Percentiles rank a stretch among this genome's conserved stretches.
Evolutionary conservation across 2,888 invertebrate genomes (phyloP).

Genomic region (Norana najaformis): DNA sequence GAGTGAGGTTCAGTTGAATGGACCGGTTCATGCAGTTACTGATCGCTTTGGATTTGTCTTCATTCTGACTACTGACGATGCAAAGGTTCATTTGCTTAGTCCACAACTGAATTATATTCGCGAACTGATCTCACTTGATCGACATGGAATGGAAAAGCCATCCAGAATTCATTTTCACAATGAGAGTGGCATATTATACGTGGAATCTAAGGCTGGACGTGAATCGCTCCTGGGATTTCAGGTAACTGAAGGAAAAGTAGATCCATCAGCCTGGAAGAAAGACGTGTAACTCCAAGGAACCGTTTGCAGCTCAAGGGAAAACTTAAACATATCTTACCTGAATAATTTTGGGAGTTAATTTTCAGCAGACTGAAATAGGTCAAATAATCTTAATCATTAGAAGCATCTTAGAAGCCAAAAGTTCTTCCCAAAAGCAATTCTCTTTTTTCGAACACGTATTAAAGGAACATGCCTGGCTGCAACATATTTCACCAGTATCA

Average conservation of each 20-base stretch:
- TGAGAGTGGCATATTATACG: background rate
- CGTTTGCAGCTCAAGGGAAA: background rate
- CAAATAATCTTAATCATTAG: too few relatives aligned
- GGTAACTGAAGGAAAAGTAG: slow-evolving; percentile 18
- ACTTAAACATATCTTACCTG: background rate
- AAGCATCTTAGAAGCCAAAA: too few relatives aligned
- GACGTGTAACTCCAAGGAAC: background rate
- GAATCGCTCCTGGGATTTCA: slow-evolving; percentile 9
- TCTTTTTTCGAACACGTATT: too few relatives aligned
- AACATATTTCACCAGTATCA: too few relatives aligned
- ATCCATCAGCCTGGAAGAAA: slow-evolving; percentile 14
- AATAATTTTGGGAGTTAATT: too few relatives aligned
- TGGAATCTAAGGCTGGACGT: background rate
- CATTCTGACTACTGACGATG: slow-evolving; percentile 8
- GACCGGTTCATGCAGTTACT: background rate
- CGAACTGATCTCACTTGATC: slow-evolving; percentile 8
- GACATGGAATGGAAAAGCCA: slow-evolving; percentile 10
- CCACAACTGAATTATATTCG: slow-evolving; percentile 14
- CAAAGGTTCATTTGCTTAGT: slow-evolving; percentile 5
- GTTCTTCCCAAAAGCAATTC: too few relatives aligned
- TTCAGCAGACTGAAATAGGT: too few relatives aligned
- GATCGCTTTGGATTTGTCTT: slow-evolving; percentile 6
- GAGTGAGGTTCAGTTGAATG: background rate
- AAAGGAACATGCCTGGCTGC: too few relatives aligned
- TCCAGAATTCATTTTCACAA: slow-evolving; percentile 18